Base-by-base conservation (phyloP, 1,140 invertebrate species). In the Sarcophaga peregrina region DNA sequence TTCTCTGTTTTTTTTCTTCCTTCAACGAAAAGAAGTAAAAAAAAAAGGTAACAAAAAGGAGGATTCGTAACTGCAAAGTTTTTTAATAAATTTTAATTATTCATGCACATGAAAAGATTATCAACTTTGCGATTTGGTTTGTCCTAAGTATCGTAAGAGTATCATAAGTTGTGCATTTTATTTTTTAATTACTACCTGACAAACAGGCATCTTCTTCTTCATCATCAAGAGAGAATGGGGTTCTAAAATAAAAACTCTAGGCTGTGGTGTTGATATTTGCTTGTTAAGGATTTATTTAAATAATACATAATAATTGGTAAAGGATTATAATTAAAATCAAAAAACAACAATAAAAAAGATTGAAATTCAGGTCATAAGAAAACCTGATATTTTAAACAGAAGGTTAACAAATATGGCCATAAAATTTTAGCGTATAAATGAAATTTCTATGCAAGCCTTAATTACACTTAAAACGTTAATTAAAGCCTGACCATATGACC, bases 81-180 rank as follows among this genome's bases (percentile, higher is more conserved):
- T 80, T n/a, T 81, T 54, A 82, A 83, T 83, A 82, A 80, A 82
- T 83, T 83, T 83, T 82, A 83, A 83, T 83, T 83, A 83, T 83
- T 73, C 83, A 83, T 82, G 80, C 73, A 82, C 83, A 83, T 83
- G 83, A 82, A 83, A 82, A 82, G 72, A 83, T 83, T 83, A 83
- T 75, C 83, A 83, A 83, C 83, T 80, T 83, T 75, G 15, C 58
- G 47, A 80, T 47, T 83, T 78, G 48, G 75, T 68, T 80, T 78
- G 80, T 62, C 75, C 52, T 78, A 78, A 78, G 75, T 78, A 78
- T 78, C 75, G 50, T 78, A 78, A 78, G 75, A 78, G 75, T 52
- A 78, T 78, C 75, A 78, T 78, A 78, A 78, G 75, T 78, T 78
- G 75, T 52, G 20, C 75, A 78, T 78, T 78, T 78, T 78, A 78